Base-by-base conservation (phyloP, 2,888 invertebrate species). In the Melinaea marsaeus region DNA sequence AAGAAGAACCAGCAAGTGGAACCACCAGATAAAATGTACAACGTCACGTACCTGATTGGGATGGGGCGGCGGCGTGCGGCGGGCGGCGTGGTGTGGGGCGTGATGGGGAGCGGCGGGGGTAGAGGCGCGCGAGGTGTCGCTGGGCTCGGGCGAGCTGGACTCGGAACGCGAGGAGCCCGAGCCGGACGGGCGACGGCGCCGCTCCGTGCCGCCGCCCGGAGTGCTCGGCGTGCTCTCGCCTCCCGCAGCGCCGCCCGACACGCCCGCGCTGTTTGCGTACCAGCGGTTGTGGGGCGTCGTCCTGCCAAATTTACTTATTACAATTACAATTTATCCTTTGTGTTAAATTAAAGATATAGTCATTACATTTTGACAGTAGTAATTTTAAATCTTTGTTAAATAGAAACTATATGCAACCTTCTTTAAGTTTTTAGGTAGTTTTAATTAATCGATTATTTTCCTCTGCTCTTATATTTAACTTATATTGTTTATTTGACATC, bases 81-180 rank as follows among this genome's bases (percentile, higher is more conserved):
- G 81, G 73, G 80, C 80, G 66, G 76, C 71, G 74, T 81, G 83
- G 65, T 68, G 68, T 45, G 65, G 62, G 47, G 64, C 56, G 71
- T 81, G 85, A 74, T 78, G 83, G 71, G 82, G 81, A 86, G 92
- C 74, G 79, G 91, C 79, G 76, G 92, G 80, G 83, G 92, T 92
- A 72, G 93, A 93, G 62, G 93, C 93, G 70, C 93, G 87, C 70
- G 92, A 92, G 60, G 92, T 92, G 75, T 89, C 88, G 75, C 92
- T 92, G 71, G 89, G 89, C 73, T 92, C 93, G 64, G 93, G 91
- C 68, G 94, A 93, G 75, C 90, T 91, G 70, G 92, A 92, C 67
- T 91, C 92, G 64, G 90, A 88, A 71, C 88, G 85, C 69, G 90
- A 90, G 62, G 86, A 92, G 77, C 81, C 90, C 73, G 92, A 89